phyloP scores from a whole-genome alignment of 1,140 invertebrate species.

The Drosophila sucinea region DNA sequence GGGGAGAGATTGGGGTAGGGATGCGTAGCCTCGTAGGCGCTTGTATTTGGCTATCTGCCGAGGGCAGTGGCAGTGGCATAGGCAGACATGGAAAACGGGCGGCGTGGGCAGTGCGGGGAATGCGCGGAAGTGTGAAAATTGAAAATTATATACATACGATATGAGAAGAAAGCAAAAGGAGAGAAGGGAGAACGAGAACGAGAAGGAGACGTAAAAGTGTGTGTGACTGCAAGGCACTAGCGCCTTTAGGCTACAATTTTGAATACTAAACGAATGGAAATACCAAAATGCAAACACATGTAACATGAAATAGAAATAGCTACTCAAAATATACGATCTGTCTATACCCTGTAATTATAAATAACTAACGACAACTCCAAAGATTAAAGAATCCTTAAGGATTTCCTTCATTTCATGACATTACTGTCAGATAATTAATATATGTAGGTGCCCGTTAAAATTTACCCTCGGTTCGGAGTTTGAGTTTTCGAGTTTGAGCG shows the following conservation, averaged over 20 bases:
- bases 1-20: background rate
- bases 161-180: no score
- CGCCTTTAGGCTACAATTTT: slow-evolving; percentile 7
- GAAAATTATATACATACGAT: slow-evolving; percentile 27
- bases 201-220: background rate
- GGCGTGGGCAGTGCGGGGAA: background rate
- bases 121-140: slow-evolving; percentile 43
- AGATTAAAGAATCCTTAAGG: no score
- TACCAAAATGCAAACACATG: background rate
- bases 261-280: slow-evolving; percentile 13
- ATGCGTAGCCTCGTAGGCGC: slow-evolving; percentile 43
- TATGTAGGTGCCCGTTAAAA: no score
- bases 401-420: no score
- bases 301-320: background rate
- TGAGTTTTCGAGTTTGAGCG: no score
- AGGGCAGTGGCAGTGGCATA: slow-evolving; percentile 60
- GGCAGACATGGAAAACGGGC: background rate
- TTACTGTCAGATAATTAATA: no score
- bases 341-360: background rate
- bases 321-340: background rate
- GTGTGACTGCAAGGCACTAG: background rate
- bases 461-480: no score
- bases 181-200: background rate
- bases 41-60: slow-evolving; percentile 16
- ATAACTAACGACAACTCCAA: no score